Percentiles rank a stretch among this genome's conserved stretches.
These are phyloP conservation scores for Dermochelys coriacea DNA, from an alignment of 2,797 vertebrate genomes.

Conservation along the genomic window DNA sequence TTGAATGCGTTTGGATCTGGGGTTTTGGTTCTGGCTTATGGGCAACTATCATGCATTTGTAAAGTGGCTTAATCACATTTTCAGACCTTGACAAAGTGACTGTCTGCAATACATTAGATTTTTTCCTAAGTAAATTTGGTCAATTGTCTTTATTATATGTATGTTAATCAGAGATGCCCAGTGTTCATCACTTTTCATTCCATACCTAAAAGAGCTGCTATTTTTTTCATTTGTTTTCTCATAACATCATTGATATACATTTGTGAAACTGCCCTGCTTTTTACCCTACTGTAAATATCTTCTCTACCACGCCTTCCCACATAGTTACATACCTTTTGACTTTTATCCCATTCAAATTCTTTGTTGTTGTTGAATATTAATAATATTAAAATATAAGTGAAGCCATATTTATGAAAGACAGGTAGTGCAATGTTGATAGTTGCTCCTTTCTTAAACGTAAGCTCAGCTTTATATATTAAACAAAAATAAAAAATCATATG, in stretches of 20 bases:
- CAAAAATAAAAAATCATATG: background rate
- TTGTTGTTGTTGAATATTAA: background rate
- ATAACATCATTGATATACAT: background rate
- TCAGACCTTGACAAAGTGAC: background rate
- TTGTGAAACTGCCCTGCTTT: background rate
- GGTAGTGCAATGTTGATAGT: background rate
- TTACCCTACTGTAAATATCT: background rate
- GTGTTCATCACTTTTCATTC: background rate
- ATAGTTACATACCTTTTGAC: accelerated
- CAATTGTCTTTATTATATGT: background rate
- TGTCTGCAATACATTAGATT: background rate
- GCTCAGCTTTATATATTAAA: background rate
- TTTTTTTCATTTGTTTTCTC: background rate
- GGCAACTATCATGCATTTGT: background rate
- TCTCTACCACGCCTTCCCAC: background rate
- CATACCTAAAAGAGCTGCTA: background rate
- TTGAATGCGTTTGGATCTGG: background rate
- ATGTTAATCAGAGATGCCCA: too few species aligned
- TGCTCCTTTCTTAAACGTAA: background rate
- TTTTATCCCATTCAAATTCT: background rate
- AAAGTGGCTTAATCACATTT: background rate
- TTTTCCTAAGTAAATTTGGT: background rate
- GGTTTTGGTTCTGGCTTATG: conserved; percentile 3
- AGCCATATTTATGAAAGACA: background rate
- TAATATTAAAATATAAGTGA: background rate